These are phyloP conservation scores for Phymastichus coffea DNA, from an alignment of 1,140 invertebrate genomes.

Conservation along the genomic window DNA sequence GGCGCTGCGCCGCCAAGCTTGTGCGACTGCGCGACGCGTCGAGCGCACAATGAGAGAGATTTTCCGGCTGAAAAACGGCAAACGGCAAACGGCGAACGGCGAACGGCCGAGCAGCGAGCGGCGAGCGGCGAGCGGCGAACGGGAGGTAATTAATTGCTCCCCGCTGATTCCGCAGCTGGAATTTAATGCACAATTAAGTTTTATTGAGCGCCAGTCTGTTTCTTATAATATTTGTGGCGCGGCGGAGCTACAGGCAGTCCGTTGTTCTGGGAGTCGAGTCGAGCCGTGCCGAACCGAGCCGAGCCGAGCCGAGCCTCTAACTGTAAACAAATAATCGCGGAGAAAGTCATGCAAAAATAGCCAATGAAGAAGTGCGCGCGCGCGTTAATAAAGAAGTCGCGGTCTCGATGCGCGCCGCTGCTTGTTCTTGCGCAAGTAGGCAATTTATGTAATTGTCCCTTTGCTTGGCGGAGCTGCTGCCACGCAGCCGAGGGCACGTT, in stretches of 20 bases:
- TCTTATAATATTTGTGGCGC: too few relatives aligned
- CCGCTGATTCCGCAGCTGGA: not conserved
- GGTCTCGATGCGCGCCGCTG: slow-evolving; percentile 46
- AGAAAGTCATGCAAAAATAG: slow-evolving; percentile 1
- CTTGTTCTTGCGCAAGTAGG: not conserved
- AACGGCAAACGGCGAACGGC: not conserved
- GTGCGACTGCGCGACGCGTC: too few relatives aligned
- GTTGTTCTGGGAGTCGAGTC: not conserved
- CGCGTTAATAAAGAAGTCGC: slow-evolving; percentile 52
- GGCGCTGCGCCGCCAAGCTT: too few relatives aligned
- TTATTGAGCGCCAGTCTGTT: too few relatives aligned
- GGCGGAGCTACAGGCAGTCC: not conserved
- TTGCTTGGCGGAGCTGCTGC: too few relatives aligned
- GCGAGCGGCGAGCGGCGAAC: not conserved
- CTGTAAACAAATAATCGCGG: slow-evolving; percentile 11
- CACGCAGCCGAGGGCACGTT: not conserved
- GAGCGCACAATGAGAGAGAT: too few relatives aligned
- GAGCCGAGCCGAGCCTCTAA: not conserved
- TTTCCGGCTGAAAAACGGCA: too few relatives aligned
- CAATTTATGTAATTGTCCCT: slow-evolving; percentile 20
- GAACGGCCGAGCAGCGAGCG: not conserved
- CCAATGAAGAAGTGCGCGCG: slow-evolving; percentile 6
- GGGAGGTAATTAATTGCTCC: not conserved
- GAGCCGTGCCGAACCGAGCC: not conserved
- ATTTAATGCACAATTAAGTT: too few relatives aligned